Base-by-base conservation (phyloP, 2,113 vertebrate species). In the Crotophaga sulcirostris region DNA sequence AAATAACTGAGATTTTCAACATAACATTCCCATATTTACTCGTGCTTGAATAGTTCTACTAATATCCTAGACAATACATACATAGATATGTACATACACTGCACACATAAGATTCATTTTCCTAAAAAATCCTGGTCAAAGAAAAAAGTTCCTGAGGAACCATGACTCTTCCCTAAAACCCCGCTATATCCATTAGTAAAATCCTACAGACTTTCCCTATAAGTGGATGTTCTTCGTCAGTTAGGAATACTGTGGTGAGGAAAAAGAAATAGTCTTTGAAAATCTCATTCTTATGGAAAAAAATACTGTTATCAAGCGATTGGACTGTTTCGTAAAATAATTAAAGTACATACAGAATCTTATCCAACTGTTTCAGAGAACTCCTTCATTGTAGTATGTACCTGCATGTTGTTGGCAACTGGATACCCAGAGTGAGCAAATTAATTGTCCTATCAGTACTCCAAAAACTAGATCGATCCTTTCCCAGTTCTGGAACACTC, bases 1-100 rank as follows among this genome's bases (percentile, higher is more conserved):
- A 97, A 98, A 98, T 98, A 97, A 96, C 97, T 97, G 96, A 97
- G 95, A 98, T 96, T 98, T 97, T 96, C 93, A 96, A 84, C 94
- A 95, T 97, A 94, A 87, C 87, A 92, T 96, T 94, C 74, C 77
- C 69, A 78, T 95, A 94, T 97, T 95, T 97, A 70, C 86, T 97
- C 73, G 76, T 24, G 13, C 66, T 96, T 86, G 62, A 76, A 78
- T 90, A 92, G 56, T 76, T 95, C 52, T 93, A 52, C n/a, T 90
- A 93, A 90, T 87, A 75, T 60, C 62, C 58, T 84, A 89, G 90
- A 84, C 64, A 78, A 92, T 87, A 63, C 36, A 63, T 54, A 63
- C 74, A 70, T n/a, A 93, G 18, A 82, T 29, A 87, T 9, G 84
- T 9, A 87, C n/a, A n/a, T 60, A 82, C 68, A 74, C 25, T 58